Conservation (phyloP, 2,797 vertebrate species). For the Taenioides sp. region DNA sequence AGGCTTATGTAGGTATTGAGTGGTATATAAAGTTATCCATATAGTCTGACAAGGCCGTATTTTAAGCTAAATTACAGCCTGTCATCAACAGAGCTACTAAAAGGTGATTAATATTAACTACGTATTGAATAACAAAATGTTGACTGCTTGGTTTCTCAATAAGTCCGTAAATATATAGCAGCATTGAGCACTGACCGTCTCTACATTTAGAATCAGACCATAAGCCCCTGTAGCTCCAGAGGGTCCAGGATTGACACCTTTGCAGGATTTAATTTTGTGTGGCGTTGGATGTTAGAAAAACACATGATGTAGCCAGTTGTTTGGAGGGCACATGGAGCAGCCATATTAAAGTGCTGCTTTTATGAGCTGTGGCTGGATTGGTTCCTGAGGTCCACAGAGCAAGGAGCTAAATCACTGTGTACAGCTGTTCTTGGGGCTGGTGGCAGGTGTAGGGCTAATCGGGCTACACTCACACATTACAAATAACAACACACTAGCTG, state of each 20-base stretch:
- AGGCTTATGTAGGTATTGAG: not conserved
- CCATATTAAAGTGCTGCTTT: slow-evolving; percentile 89
- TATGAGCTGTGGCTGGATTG: slow-evolving; percentile 98
- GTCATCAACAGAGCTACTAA: not conserved
- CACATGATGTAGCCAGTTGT: slow-evolving; percentile 97
- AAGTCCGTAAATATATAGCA: slow-evolving; percentile 9
- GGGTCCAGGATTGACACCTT: slow-evolving; percentile 92
- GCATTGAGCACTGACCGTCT: slow-evolving; percentile 75
- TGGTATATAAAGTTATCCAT: not conserved
- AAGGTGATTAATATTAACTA: not conserved
- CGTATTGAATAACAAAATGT: not conserved
- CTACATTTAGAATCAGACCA: slow-evolving; percentile 78
- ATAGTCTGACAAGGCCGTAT: not conserved
- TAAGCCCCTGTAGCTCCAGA: slow-evolving; percentile 61
- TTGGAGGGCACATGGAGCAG: slow-evolving; percentile 77
- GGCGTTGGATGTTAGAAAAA: slow-evolving; percentile 89
- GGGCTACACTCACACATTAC: slow-evolving; percentile 88
- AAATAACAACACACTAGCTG: slow-evolving; percentile 91
- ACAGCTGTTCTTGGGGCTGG: slow-evolving; percentile 90
- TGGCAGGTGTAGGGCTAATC: slow-evolving; percentile 95
- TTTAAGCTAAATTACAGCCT: too few species aligned
- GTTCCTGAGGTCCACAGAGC: slow-evolving; percentile 92
- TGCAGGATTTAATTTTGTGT: slow-evolving; percentile 88
- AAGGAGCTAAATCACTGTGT: slow-evolving; percentile 92
- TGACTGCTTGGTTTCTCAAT: not conserved